phyloP scores from a whole-genome alignment of 2,113 vertebrate genomes.

The Cyphomyrus discorhynchus region DNA sequence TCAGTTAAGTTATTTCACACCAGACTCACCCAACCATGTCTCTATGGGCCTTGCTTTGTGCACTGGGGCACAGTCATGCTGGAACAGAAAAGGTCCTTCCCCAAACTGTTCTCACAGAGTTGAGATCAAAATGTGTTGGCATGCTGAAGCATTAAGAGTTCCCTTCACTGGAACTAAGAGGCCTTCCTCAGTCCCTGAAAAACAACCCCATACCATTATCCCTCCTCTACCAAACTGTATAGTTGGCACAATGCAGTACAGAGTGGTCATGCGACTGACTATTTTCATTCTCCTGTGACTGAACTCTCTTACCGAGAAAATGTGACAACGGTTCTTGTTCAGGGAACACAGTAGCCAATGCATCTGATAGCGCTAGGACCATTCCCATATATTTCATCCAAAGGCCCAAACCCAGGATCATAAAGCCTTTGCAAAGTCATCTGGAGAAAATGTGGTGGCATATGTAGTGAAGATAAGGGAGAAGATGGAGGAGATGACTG shows the following conservation, averaged over 20 bases:
- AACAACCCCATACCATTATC: too few relatives aligned
- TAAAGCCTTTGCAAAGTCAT: conserved; percentile 19
- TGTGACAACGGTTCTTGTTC: conserved; percentile 23
- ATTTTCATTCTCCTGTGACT: background rate
- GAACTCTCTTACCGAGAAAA: conserved; percentile 17
- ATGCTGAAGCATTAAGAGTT: too few relatives aligned
- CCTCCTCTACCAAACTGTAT: too few relatives aligned
- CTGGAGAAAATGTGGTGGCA: background rate
- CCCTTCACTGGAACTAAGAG: too few relatives aligned
- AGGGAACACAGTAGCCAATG: conserved; percentile 13
- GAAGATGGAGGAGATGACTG: background rate
- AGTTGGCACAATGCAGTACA: background rate
- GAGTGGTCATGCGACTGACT: background rate
- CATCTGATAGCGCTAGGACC: conserved; percentile 9
- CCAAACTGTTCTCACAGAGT: too few relatives aligned
- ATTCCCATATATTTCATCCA: conserved; percentile 24
- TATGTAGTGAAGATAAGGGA: background rate
- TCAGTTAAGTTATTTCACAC: too few relatives aligned
- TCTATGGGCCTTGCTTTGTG: too few relatives aligned
- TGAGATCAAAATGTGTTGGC: too few relatives aligned
- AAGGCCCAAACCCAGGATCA: conserved; percentile 29
- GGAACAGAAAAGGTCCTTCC: too few relatives aligned
- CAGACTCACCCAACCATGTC: too few relatives aligned
- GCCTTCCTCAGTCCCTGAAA: too few relatives aligned
- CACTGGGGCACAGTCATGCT: too few relatives aligned